Evolutionary conservation across 2,888 invertebrate genomes (phyloP), one percentile per base, ranked within the genome.

Genomic region (Sicus ferrugineus): DNA sequence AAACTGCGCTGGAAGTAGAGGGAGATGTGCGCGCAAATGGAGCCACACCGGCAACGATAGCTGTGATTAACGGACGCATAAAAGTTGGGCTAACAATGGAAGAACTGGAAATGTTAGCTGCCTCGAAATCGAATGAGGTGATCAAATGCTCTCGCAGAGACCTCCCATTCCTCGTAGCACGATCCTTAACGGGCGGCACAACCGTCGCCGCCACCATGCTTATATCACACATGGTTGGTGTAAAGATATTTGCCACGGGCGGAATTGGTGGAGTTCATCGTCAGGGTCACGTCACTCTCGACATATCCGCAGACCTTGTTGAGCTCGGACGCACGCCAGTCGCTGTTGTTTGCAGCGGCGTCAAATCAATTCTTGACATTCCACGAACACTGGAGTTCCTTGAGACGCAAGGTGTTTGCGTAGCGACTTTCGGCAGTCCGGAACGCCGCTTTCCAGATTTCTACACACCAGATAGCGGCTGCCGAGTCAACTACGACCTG

Each of bases 331-430:
- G 92, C 70, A 95, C 92, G 72, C 91, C 92, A 16, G 91, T 98
- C 0, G 90, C 95, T 58, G 97, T 99, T 6, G 91, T 99, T 2
- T 97, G 96, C 76, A 95, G 97, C 79, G 99, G 99, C 1, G 91
- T 97, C 68, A 99, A 99, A 86, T 97, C 98, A 23, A 98, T 99
- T 77, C 88, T 99, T 70, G 99, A 99, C 84, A 95, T 99, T 77
- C 92, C 91, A 3, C 91, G 92, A 81, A 98, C 98, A 0, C 87
- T 99, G 59, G 98, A 99, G 84, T 97, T 92, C 83, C 87, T 99
- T 87, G 98, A 98, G 88, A 98, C 97, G 0, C 92, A 95, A 84
- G 97, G 98, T 0, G 97, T 98, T 1, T 93, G 94, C 77, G 96
- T 98, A 0, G 91, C 92, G 42, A 90, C 93, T 0, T 92, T 90